These are phyloP conservation scores for Ispidina lecontei DNA, from an alignment of 2,797 vertebrate genomes.

Conservation along the genomic window DNA sequence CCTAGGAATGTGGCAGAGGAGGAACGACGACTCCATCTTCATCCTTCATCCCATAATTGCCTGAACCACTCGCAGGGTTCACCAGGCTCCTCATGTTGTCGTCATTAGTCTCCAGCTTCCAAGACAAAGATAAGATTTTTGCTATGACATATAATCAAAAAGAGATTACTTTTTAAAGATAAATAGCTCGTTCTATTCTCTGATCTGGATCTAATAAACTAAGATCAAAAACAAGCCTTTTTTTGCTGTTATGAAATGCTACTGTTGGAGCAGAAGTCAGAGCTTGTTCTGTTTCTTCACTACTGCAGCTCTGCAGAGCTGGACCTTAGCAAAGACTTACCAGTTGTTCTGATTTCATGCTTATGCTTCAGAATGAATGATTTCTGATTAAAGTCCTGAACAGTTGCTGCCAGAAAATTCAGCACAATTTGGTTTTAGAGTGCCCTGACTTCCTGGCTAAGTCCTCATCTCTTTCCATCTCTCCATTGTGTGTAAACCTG, in stretches of 20 bases:
- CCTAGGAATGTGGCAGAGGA: background rate
- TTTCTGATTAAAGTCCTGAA: background rate
- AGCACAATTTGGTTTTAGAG: background rate
- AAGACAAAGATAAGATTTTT: slow-evolving; percentile 62
- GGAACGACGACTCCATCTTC: slow-evolving; percentile 12
- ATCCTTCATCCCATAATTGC: slow-evolving; percentile 61
- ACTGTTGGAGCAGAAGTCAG: slow-evolving; percentile 29
- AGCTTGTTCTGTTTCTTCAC: background rate
- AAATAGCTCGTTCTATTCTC: slow-evolving; percentile 36
- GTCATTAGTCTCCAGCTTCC: slow-evolving; percentile 47
- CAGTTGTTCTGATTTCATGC: background rate
- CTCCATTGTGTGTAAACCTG: background rate
- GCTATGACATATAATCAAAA: slow-evolving; percentile 60
- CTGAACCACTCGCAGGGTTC: slow-evolving; percentile 53
- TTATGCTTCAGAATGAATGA: background rate
- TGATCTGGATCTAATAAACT: slow-evolving; percentile 60
- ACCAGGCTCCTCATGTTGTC: slow-evolving; percentile 6
- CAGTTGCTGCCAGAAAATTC: background rate
- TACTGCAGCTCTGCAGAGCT: background rate
- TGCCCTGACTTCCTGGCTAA: background rate
- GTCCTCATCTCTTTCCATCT: background rate
- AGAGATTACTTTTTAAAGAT: slow-evolving; percentile 66
- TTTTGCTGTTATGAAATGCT: slow-evolving; percentile 1
- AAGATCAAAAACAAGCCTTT: slow-evolving; percentile 25
- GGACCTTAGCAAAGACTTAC: background rate